phyloP scores from a whole-genome alignment of 2,888 invertebrate species.

The Pimpla rufipes region DNA sequence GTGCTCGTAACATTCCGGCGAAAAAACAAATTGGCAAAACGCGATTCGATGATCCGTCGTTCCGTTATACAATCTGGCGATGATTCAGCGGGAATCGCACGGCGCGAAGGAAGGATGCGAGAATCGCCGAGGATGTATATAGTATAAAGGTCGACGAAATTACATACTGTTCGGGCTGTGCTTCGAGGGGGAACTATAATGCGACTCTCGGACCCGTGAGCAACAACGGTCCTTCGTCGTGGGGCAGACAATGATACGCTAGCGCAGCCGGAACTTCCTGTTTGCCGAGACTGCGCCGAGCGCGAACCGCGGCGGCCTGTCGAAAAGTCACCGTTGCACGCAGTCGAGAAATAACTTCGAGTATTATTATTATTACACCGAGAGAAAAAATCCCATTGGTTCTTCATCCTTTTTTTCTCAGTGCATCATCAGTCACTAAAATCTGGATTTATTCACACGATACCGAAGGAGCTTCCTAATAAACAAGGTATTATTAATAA shows the following conservation, averaged over 20 bases:
- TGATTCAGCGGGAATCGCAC: constrained; percentile 53
- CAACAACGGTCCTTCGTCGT: constrained; percentile 58
- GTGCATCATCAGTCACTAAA: too few relatives aligned
- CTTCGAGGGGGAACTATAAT: constrained; percentile 49
- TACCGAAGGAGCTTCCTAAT: too few relatives aligned
- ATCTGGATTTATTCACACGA: too few relatives aligned
- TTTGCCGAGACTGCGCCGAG: constrained; percentile 54
- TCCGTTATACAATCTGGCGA: constrained; percentile 65
- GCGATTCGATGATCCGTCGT: constrained; percentile 47
- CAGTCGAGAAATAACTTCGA: constrained; percentile 14
- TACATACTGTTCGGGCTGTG: constrained; percentile 55
- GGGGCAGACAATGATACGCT: constrained; percentile 54
- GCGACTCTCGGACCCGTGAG: constrained; percentile 50
- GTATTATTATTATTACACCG: constrained; percentile 16
- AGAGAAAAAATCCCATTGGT: too few relatives aligned
- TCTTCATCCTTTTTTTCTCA: too few relatives aligned
- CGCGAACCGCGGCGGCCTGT: constrained; percentile 33
- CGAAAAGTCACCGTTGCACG: constrained; percentile 63
- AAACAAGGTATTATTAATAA: too few relatives aligned
- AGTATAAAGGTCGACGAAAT: constrained; percentile 65
- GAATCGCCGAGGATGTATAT: constrained; percentile 29
- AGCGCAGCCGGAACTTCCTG: constrained; percentile 63
- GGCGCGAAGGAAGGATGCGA: constrained; percentile 46
- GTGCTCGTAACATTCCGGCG: neutral
- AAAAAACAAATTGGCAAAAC: constrained; percentile 39